Percentiles rank a stretch among this genome's conserved stretches.
Evolutionary conservation across 2,888 invertebrate genomes (phyloP).

Genomic region (Melanotus villosus): DNA sequence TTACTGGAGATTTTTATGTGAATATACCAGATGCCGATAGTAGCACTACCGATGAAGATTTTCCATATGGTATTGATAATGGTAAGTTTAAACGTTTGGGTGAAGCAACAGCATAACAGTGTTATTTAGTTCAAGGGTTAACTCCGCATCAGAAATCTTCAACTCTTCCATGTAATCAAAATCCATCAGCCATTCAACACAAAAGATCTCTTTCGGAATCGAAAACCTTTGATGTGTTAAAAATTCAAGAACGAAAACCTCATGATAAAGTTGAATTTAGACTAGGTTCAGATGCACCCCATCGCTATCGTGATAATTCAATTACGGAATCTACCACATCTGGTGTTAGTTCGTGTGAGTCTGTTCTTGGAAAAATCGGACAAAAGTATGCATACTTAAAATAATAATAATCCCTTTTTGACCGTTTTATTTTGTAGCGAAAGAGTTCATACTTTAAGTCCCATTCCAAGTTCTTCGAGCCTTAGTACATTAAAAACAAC

Average conservation of each 20-base stretch:
- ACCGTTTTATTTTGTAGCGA: slow-evolving; percentile 70
- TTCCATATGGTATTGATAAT: slow-evolving; percentile 45
- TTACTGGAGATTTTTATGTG: slow-evolving; percentile 48
- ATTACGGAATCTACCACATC: slow-evolving; percentile 86
- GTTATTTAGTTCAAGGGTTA: slow-evolving; percentile 21
- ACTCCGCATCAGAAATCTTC: slow-evolving; percentile 55
- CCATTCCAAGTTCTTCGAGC: slow-evolving; percentile 89
- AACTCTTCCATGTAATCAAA: slow-evolving; percentile 74
- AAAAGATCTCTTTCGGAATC: slow-evolving; percentile 79
- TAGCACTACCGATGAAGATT: slow-evolving; percentile 54
- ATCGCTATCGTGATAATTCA: slow-evolving; percentile 73
- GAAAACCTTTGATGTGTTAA: slow-evolving; percentile 76
- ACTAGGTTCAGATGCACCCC: slow-evolving; percentile 59
- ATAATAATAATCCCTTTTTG: background rate
- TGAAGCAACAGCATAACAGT: too few species aligned
- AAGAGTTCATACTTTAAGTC: slow-evolving; percentile 85
- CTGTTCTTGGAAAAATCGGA: slow-evolving; percentile 73
- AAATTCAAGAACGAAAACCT: slow-evolving; percentile 62
- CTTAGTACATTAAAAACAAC: slow-evolving; percentile 66
- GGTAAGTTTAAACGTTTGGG: slow-evolving; percentile 36
- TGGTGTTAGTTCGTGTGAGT: slow-evolving; percentile 87
- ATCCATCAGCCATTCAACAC: slow-evolving; percentile 70
- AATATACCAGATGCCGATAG: slow-evolving; percentile 54
- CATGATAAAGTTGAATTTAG: slow-evolving; percentile 50
- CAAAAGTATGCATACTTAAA: slow-evolving; percentile 69